These are phyloP conservation scores for Miltochrista miniata DNA, from an alignment of 2,888 invertebrate genomes.

Conservation along the genomic window DNA sequence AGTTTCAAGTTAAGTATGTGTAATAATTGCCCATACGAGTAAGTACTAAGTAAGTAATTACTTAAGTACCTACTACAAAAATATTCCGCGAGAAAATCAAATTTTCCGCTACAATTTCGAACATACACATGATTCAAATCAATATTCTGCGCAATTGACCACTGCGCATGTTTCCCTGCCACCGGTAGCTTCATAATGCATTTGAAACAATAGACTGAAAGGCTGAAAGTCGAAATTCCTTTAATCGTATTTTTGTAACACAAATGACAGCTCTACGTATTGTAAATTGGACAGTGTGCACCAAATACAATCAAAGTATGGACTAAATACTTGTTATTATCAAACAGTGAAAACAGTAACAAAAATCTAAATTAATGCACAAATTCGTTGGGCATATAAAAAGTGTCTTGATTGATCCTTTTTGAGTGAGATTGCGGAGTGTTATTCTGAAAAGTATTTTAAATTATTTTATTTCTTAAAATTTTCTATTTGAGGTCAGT, in stretches of 20 bases:
- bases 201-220: conserved; percentile 36
- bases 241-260: conserved; percentile 26
- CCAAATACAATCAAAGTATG: conserved; percentile 26
- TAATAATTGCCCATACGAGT: too few relatives aligned
- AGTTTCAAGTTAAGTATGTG: too few relatives aligned
- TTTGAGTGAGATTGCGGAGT: conserved; percentile 16
- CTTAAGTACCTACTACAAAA: too few relatives aligned
- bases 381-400: conserved; percentile 10
- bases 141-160: conserved; percentile 79
- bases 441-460: conserved; percentile 3
- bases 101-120: conserved; percentile 74
- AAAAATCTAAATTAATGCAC: conserved; percentile 6
- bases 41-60: too few relatives aligned
- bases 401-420: conserved; percentile 23
- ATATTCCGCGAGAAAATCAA: conserved; percentile 36
- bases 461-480: conserved; percentile 7
- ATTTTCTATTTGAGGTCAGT: too few relatives aligned
- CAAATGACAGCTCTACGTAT: conserved; percentile 69
- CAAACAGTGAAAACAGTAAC: conserved; percentile 16
- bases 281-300: conserved; percentile 64
- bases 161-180: conserved; percentile 75
- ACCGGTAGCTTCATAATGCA: conserved; percentile 19
- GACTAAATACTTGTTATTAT: conserved; percentile 34
- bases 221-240: conserved; percentile 18
- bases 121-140: conserved; percentile 75